Conservation (phyloP, 2,888 invertebrate species). For the Tuta absoluta region DNA sequence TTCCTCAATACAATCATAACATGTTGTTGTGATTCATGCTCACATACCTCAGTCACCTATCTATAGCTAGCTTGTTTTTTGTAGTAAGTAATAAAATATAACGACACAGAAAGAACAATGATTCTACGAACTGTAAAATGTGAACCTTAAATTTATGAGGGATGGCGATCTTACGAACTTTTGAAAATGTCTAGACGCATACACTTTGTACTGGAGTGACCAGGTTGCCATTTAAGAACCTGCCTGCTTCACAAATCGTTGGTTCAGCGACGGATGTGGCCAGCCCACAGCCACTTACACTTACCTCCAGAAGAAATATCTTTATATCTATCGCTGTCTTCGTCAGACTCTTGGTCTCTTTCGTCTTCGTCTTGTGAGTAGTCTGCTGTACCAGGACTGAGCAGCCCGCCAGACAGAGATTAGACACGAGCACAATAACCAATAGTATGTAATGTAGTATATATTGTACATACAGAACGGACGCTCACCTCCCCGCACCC, state of each 20-base stretch:
- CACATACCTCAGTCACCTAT: slow-evolving; percentile 3
- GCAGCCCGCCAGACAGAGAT: slow-evolving; percentile 90
- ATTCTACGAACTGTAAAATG: background rate
- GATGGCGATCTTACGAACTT: too few relatives aligned
- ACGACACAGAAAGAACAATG: background rate
- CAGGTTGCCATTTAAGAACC: too few relatives aligned
- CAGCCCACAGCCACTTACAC: slow-evolving; percentile 64
- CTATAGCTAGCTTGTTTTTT: background rate
- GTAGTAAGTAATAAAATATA: background rate
- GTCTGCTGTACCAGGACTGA: slow-evolving; percentile 89
- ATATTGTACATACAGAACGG: too few relatives aligned
- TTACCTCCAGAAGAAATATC: slow-evolving; percentile 90
- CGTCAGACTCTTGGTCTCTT: slow-evolving; percentile 87
- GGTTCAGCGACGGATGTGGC: too few relatives aligned
- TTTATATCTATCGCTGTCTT: slow-evolving; percentile 93
- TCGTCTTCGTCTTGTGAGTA: slow-evolving; percentile 93
- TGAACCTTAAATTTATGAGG: too few relatives aligned
- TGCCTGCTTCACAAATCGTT: too few relatives aligned
- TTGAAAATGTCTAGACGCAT: too few relatives aligned
- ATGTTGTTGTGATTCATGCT: slow-evolving; percentile 24
- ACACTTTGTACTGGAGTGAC: too few relatives aligned
- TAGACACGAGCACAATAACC: too few relatives aligned
- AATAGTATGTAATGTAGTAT: too few relatives aligned
- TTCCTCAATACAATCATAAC: slow-evolving; percentile 1
- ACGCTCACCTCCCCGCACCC: too few relatives aligned